Conservation (phyloP, 1,140 invertebrate species). For the Drosophila ironensis region DNA sequence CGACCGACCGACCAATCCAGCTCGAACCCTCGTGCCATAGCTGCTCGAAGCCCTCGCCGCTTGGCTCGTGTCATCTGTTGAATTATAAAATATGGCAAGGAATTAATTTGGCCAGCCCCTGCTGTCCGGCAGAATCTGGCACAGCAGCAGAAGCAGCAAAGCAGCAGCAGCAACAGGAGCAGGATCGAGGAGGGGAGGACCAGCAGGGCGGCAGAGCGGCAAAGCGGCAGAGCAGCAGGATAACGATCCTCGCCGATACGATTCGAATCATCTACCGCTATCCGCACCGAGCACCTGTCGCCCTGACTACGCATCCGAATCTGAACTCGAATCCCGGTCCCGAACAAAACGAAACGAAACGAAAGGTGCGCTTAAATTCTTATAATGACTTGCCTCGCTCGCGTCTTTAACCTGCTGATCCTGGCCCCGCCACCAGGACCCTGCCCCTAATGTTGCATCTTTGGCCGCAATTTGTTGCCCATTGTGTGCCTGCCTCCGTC, state of each 20-base stretch:
- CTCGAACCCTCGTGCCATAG: slow-evolving; percentile 25
- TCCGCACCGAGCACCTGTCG: slow-evolving; percentile 68
- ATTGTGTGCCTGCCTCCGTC: slow-evolving; percentile 15
- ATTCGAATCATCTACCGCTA: slow-evolving; percentile 66
- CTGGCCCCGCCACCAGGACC: not conserved
- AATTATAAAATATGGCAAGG: slow-evolving; percentile 81
- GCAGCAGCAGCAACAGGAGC: slow-evolving; percentile 17
- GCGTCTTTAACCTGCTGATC: slow-evolving; percentile 39
- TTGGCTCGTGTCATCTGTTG: slow-evolving; percentile 81
- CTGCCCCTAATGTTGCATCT: slow-evolving; percentile 23
- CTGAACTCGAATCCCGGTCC: slow-evolving; percentile 24
- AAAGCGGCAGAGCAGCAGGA: slow-evolving; percentile 24
- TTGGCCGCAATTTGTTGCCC: slow-evolving; percentile 47
- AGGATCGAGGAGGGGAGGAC: slow-evolving; percentile 4
- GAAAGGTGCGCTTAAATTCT: slow-evolving; percentile 80
- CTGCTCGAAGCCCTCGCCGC: slow-evolving; percentile 17
- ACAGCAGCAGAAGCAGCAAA: slow-evolving; percentile 62
- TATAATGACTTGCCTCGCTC: slow-evolving; percentile 72
- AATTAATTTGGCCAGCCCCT: slow-evolving; percentile 73
- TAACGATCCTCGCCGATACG: slow-evolving; percentile 34
- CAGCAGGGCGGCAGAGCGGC: slow-evolving; percentile 12
- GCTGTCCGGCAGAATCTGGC: slow-evolving; percentile 60
- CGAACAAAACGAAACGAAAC: slow-evolving; percentile 48
- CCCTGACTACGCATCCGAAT: slow-evolving; percentile 20
- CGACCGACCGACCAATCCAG: slow-evolving; percentile 34